phyloP scores from a whole-genome alignment of 2,888 invertebrate genomes.

The Thera britannica region DNA sequence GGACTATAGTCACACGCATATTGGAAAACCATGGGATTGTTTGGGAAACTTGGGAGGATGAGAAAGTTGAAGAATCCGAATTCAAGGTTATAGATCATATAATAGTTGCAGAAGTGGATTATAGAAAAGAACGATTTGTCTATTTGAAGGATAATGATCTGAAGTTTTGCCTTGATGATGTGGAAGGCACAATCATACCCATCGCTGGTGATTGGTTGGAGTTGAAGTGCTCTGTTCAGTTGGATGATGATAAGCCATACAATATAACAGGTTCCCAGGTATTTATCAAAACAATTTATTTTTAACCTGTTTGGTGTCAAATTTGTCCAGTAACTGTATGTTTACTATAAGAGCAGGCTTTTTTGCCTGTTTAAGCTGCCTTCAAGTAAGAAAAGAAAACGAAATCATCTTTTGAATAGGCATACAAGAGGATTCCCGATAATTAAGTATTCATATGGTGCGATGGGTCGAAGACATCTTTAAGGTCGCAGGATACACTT shows the following conservation, averaged over 20 bases:
- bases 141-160: constrained; percentile 83
- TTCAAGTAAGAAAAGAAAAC: too few species aligned
- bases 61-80: constrained; percentile 60
- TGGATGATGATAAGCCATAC: constrained; percentile 52
- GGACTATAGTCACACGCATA: constrained; percentile 83
- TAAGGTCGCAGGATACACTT: too few species aligned
- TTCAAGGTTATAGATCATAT: constrained; percentile 68
- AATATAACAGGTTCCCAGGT: constrained; percentile 30
- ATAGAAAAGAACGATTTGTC: constrained; percentile 64
- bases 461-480: too few species aligned
- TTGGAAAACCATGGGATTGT: constrained; percentile 79
- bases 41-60: constrained; percentile 71
- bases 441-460: too few species aligned
- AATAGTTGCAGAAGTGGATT: constrained; percentile 65
- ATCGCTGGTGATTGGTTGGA: constrained; percentile 89
- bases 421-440: too few species aligned
- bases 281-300: constrained; percentile 1
- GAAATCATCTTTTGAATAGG: too few species aligned
- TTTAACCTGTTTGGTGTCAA: too few species aligned
- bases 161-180: constrained; percentile 86
- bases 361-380: too few species aligned
- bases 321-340: too few species aligned
- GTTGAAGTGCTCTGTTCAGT: constrained; percentile 86
- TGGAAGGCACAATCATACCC: constrained; percentile 87
- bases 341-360: too few species aligned